phyloP scores from a whole-genome alignment of 2,888 invertebrate species.

The Buathra laborator region DNA sequence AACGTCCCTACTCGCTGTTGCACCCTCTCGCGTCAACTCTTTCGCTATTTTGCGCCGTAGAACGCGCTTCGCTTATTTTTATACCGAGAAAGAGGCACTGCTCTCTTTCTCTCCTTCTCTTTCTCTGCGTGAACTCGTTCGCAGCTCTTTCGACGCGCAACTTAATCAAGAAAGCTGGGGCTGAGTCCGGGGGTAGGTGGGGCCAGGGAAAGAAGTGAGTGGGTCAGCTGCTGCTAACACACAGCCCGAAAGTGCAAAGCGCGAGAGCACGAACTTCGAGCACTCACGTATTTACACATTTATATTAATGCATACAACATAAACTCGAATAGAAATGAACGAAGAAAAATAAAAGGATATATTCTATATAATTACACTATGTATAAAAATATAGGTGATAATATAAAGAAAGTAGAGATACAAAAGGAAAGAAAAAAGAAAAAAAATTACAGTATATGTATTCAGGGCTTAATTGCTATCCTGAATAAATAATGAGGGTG shows the following conservation, averaged over 20 bases:
- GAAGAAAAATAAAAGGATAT: constrained; percentile 6
- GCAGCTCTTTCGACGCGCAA: constrained; percentile 48
- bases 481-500: constrained; percentile 63
- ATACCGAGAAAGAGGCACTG: constrained; percentile 7
- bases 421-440: background rate
- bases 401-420: constrained; percentile 17
- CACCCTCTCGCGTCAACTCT: constrained; percentile 47
- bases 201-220: constrained; percentile 29
- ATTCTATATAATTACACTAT: constrained; percentile 13
- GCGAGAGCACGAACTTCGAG: constrained; percentile 6
- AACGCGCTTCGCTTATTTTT: constrained; percentile 63
- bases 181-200: background rate
- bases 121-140: constrained; percentile 36
- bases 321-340: constrained; percentile 38
- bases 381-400: background rate
- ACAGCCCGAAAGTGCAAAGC: constrained; percentile 1
- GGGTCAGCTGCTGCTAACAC: constrained; percentile 22
- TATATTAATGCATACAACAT: constrained; percentile 52
- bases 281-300: constrained; percentile 17
- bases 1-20: background rate
- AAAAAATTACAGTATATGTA: constrained; percentile 30
- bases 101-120: constrained; percentile 16
- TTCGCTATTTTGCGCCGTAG: constrained; percentile 66
- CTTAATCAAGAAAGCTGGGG: constrained; percentile 56
- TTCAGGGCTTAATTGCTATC: constrained; percentile 55